Evolutionary conservation across 2,113 vertebrate genomes (phyloP), one percentile per base, ranked within the genome.

Genomic region (Paradisaea rubra): DNA sequence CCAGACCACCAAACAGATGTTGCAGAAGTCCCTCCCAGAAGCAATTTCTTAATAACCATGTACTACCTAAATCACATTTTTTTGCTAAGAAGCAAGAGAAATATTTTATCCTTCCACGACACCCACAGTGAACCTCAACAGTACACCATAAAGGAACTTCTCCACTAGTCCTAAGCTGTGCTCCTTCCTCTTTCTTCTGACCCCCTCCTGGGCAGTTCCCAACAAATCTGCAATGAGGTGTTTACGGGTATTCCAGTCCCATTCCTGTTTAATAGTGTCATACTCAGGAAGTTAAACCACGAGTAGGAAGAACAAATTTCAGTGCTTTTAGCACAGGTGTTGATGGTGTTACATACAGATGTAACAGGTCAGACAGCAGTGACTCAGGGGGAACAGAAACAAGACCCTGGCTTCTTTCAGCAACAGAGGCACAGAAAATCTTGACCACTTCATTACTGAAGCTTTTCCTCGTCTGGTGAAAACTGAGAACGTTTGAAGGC

Each of bases 391-490:
- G 7, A 87, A 35, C 4, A 53, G 9, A 81, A 74, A 71, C 11
- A 59, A 41, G 39, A 70, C 12, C 39, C 0, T 13, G 41, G 27
- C 45, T 91, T 92, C 79, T 65, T 72, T 86, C 78, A 88, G 49
- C 68, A 80, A 47, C 30, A 83, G 73, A 89, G 81, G 56, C 30
- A 77, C 27, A 89, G 72, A 66, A 88, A 88, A 82, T 41, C 93
- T 89, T 91, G 73, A 92, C 93, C 76, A 66, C 94, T 90, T 96
- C 52, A 94, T 91, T 72, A 83, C 24, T 22, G 13, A 82, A 73
- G 76, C 77, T 83, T 71, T 56, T 77, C 59, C 79, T 60, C 22
- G 21, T 53, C 85, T 90, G 30, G 74, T 76, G 81, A 66, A 95
- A 68, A 90, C 45, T 20, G 30, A 95, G 72, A 86, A 77, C 5